phyloP scores from a whole-genome alignment of 53 echinoderm and acorn worm species.

The Zoroaster sp. region DNA sequence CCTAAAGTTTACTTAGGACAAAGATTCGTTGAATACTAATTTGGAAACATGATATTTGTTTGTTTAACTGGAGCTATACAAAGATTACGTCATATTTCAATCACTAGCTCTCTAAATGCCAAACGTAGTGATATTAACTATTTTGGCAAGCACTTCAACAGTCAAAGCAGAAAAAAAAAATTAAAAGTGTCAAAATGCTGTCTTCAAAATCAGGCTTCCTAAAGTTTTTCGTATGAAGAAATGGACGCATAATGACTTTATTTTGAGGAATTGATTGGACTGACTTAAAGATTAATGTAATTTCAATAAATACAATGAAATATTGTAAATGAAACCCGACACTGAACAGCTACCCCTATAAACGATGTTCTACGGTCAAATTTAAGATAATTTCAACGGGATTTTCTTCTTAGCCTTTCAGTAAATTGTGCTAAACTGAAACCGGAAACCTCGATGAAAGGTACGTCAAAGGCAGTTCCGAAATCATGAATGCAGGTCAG shows the following conservation, averaged over 20 bases:
- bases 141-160: no score
- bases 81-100: no score
- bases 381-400: not conserved
- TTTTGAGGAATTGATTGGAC: no score
- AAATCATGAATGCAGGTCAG: not conserved
- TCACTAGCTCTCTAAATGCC: no score
- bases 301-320: not conserved
- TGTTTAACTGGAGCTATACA: no score
- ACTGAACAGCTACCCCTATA: not conserved
- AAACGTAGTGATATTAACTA: no score
- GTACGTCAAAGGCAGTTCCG: not conserved
- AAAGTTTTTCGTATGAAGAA: not conserved
- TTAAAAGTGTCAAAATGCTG: no score
- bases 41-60: no score
- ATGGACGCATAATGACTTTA: not conserved
- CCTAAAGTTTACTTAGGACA: no score
- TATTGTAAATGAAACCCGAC: not conserved
- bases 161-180: no score
- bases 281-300: no score
- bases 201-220: not conserved
- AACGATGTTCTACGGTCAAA: not conserved
- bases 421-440: conserved; percentile 1
- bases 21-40: no score
- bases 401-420: not conserved
- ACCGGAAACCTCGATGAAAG: not conserved